Evolutionary conservation across 2,888 invertebrate genomes (phyloP).

Genomic region (Norana najaformis): DNA sequence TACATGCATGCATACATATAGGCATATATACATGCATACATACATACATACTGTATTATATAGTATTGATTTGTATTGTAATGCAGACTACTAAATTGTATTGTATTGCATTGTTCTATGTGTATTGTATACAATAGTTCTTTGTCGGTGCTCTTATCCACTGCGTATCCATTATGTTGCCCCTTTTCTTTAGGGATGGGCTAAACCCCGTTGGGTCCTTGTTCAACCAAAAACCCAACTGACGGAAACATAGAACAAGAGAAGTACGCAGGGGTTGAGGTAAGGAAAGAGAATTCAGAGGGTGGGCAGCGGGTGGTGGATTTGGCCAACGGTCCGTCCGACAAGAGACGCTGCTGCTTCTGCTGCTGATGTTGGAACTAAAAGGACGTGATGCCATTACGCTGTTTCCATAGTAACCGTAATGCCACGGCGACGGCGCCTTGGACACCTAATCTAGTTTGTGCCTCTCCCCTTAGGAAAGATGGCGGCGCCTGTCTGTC

Average conservation of each 20-base stretch:
- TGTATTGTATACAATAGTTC: background rate
- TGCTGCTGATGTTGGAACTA: background rate
- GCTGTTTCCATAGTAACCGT: slow-evolving; percentile 13
- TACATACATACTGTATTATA: background rate
- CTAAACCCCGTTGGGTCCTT: too few species aligned
- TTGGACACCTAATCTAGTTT: background rate
- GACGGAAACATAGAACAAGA: background rate
- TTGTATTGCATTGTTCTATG: background rate
- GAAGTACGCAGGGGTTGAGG: background rate
- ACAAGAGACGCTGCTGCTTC: background rate
- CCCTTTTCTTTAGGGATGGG: background rate
- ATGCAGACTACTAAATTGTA: too few species aligned
- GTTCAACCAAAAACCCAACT: too few species aligned
- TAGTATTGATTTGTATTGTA: too few species aligned
- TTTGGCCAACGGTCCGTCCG: slow-evolving; percentile 4
- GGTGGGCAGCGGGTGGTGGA: background rate
- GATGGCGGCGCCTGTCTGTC: background rate
- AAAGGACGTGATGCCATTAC: slow-evolving; percentile 13
- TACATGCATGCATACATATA: too few species aligned
- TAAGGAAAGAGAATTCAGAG: background rate
- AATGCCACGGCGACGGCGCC: background rate
- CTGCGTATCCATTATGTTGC: background rate
- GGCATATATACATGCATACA: background rate
- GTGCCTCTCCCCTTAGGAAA: slow-evolving; percentile 1
- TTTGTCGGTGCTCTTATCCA: background rate